A percentile compares a stretch with the other conserved stretches of the same genome.
These are phyloP conservation scores for Reticulitermes speratus DNA, from an alignment of 1,140 invertebrate species.

Conservation along the genomic window DNA sequence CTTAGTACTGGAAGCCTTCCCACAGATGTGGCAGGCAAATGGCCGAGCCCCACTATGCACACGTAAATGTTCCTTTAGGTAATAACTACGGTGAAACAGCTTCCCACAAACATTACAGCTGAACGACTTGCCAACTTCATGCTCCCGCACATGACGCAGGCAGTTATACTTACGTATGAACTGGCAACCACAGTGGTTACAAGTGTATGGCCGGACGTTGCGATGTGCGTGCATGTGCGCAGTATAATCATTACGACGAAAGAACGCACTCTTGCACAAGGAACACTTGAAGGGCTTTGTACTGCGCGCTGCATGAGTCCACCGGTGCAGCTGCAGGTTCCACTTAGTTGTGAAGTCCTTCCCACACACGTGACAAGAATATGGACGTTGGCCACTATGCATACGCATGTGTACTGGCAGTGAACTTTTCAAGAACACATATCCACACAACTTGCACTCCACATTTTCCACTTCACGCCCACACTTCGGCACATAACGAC, in stretches of 20 bases:
- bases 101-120: constrained; percentile 86
- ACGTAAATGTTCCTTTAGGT: constrained; percentile 81
- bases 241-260: constrained; percentile 73
- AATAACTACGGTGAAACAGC: constrained; percentile 82
- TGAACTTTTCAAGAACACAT: constrained; percentile 73
- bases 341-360: constrained; percentile 85
- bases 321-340: constrained; percentile 84
- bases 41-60: constrained; percentile 82
- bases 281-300: constrained; percentile 84
- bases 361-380: constrained; percentile 77
- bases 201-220: constrained; percentile 79
- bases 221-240: constrained; percentile 83
- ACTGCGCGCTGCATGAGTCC: constrained; percentile 81
- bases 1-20: constrained; percentile 81
- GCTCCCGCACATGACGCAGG: constrained; percentile 84
- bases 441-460: constrained; percentile 76
- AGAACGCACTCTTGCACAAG: constrained; percentile 78
- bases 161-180: constrained; percentile 93
- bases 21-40: constrained; percentile 81
- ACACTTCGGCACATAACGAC: constrained; percentile 65
- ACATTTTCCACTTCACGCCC: constrained; percentile 64
- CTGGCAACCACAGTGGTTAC: constrained; percentile 90
- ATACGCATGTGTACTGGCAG: constrained; percentile 78
- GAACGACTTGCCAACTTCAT: constrained; percentile 84
- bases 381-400: constrained; percentile 71